Conservation (phyloP, 2,888 invertebrate genomes). For the Rapana venosa region DNA sequence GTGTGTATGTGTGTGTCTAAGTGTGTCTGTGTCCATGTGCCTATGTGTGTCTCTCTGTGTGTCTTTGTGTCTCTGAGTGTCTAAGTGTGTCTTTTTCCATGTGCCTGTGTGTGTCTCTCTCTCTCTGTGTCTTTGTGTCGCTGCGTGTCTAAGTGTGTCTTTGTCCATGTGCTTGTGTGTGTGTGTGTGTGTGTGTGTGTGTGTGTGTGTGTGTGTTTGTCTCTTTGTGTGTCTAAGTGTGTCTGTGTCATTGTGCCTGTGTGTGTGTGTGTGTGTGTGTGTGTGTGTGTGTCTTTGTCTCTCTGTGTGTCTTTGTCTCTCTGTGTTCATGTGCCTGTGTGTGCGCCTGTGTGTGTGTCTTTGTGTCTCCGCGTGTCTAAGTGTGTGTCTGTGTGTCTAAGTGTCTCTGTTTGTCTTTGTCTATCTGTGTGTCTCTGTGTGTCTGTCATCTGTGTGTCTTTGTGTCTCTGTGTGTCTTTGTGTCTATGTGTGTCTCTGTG, state of each 20-base stretch:
- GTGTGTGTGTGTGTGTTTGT: constrained; percentile 35
- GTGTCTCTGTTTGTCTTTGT: not conserved
- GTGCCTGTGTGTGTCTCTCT: not conserved
- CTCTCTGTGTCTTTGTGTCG: not conserved
- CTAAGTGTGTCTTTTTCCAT: not conserved
- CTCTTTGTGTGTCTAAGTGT: constrained; percentile 27
- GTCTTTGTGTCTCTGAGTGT: not conserved
- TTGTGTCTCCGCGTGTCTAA: not conserved
- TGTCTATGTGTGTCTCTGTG: constrained; percentile 19
- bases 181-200: constrained; percentile 34
- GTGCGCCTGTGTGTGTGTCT: not conserved
- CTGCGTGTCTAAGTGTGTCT: not conserved
- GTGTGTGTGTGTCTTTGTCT: too few species aligned
- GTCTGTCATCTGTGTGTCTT: constrained; percentile 29
- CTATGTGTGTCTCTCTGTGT: not conserved
- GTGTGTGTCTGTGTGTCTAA: not conserved
- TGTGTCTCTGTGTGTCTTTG: constrained; percentile 35
- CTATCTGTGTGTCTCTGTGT: constrained; percentile 26
- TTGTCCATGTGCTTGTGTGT: constrained; percentile 6
- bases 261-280: too few species aligned
- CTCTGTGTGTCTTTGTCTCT: too few species aligned
- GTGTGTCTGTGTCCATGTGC: not conserved
- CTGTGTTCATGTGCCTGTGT: not conserved
- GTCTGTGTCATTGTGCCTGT: too few species aligned
- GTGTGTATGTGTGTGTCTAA: not conserved